These are phyloP conservation scores for Astreopora myriophthalma DNA, from an alignment of 64 coral and sea anemone genomes.

Conservation along the genomic window DNA sequence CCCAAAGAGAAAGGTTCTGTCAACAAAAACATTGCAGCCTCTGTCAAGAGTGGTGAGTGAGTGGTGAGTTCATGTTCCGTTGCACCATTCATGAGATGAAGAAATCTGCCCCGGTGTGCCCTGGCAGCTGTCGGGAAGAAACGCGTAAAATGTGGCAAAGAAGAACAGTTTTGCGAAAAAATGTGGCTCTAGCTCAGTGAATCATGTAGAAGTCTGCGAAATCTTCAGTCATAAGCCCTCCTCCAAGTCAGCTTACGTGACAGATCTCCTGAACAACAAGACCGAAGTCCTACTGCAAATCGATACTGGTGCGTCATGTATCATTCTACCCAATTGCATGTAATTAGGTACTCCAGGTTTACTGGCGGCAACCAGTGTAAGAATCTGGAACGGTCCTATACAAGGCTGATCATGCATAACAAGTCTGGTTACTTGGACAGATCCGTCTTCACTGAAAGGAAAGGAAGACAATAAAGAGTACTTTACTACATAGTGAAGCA, in stretches of 20 bases:
- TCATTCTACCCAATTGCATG: slow-evolving; percentile 34
- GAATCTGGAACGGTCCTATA: slow-evolving; percentile 49
- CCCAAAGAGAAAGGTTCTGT: not conserved
- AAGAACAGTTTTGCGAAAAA: slow-evolving; percentile 57
- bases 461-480: slow-evolving; percentile 51
- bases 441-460: slow-evolving; percentile 17
- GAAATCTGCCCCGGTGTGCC: slow-evolving; percentile 48
- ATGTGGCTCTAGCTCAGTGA: slow-evolving; percentile 34
- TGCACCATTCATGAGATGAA: slow-evolving; percentile 39
- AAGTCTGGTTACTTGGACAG: not conserved
- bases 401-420: slow-evolving; percentile 56
- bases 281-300: slow-evolving; percentile 38
- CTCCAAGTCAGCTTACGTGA: slow-evolving; percentile 43
- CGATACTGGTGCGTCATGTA: slow-evolving; percentile 46
- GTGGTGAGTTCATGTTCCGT: slow-evolving; percentile 13
- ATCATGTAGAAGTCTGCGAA: slow-evolving; percentile 56
- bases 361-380: slow-evolving; percentile 39
- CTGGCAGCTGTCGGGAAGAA: slow-evolving; percentile 53
- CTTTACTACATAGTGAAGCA: slow-evolving; percentile 56
- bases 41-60: slow-evolving; percentile 13
- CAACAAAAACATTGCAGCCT: slow-evolving; percentile 9
- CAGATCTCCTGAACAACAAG: slow-evolving; percentile 38
- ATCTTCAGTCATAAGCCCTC: slow-evolving; percentile 58
- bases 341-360: slow-evolving; percentile 36
- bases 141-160: slow-evolving; percentile 48